Base-by-base conservation (phyloP, 2,888 invertebrate species). In the Sarcophaga rosellei region DNA sequence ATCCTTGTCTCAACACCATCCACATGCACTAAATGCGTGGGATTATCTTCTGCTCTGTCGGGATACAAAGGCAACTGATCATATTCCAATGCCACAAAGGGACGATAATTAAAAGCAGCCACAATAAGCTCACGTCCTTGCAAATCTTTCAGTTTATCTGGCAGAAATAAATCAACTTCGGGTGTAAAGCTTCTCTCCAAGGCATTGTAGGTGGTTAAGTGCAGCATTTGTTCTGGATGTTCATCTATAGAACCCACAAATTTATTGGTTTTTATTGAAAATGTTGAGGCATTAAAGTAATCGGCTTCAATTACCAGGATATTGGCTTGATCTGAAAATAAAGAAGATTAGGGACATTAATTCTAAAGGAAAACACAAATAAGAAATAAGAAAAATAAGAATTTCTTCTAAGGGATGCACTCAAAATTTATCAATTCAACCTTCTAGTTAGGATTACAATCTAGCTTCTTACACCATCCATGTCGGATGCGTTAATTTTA, bases 1-100 rank as follows among this genome's bases (percentile, higher is more conserved):
- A 94, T 78, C 12, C 91, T 90, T 59, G 93, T 91, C 90, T 95
- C 95, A 0, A 94, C 94, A 6, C 96, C 96, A 91, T 95, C 95
- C 47, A 94, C 92, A 17, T 84, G 84, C 0, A 89, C 81, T n/a
- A 88, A 44, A 74, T 87, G 86, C 3, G 57, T 81, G 0, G 87
- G 73, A 65, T 88, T 89, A 21, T 89, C 84, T 1, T 63, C 8
- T 0, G 88, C 86, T 0, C 89, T 86, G 87, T 92, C 90, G 47
- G 88, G 85, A 2, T 88, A 79, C 4, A 84, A 87, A 0, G 90
- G 89, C 12, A 17, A 10, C 15, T 90, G 73, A 62, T 90, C 89
- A 85, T 88, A 90, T 53, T 90, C 89, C 4, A 92, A 21, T n/a
- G 92, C 81, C 74, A 91, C 88, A 81, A 91, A 92, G 2, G 93